phyloP scores from a whole-genome alignment of 2,113 vertebrate genomes.

The Calypte anna region DNA sequence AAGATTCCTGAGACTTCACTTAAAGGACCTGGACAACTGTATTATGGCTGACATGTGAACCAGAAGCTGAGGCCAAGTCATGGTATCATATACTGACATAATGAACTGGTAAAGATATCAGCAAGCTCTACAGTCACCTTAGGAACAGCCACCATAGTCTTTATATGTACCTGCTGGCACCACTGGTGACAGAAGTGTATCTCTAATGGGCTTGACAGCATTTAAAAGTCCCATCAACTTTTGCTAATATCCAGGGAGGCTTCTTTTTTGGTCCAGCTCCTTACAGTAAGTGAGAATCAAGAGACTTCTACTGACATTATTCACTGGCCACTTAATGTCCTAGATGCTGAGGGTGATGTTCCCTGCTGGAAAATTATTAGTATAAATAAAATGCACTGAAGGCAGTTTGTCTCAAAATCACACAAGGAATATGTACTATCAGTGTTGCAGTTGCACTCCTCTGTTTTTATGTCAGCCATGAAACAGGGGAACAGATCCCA shows the following conservation, averaged over 20 bases:
- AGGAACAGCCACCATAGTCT: not conserved
- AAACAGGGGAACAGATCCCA: not conserved
- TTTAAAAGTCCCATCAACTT: not conserved
- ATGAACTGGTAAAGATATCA: not conserved
- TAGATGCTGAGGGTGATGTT: not conserved
- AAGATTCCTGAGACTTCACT: not conserved
- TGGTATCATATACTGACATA: not conserved
- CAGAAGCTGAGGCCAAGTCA: not conserved
- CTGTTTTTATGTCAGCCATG: not conserved
- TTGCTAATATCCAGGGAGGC: not conserved
- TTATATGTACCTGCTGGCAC: not conserved
- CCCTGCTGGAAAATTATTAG: not conserved
- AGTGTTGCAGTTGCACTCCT: not conserved
- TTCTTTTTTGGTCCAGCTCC: not conserved
- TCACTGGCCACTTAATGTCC: not conserved
- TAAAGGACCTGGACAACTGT: not conserved
- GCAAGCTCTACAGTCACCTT: not conserved
- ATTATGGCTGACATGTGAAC: not conserved
- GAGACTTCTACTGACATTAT: not conserved
- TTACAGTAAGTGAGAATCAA: not conserved
- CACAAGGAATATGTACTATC: not conserved
- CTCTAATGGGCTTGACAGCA: not conserved
- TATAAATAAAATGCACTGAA: not conserved
- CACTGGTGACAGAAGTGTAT: not conserved
- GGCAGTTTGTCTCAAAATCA: not conserved